These are phyloP conservation scores for Channa argus DNA, from an alignment of 2,113 vertebrate species.

Conservation along the genomic window DNA sequence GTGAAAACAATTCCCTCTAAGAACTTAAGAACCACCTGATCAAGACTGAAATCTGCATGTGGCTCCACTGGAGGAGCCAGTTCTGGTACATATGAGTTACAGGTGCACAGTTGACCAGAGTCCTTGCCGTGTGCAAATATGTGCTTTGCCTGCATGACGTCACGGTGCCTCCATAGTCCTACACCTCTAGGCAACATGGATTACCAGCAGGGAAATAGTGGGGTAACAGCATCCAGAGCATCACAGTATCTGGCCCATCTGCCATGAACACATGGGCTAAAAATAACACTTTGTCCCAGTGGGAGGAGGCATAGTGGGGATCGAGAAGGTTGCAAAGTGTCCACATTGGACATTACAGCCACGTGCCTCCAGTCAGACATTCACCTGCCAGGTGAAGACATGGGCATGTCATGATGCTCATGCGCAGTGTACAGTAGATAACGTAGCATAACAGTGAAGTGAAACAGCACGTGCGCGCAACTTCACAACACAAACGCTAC, in stretches of 20 bases:
- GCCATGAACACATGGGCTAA: conserved; percentile 81
- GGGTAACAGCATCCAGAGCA: conserved; percentile 70
- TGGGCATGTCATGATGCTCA: conserved; percentile 2
- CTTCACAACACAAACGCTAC: conserved; percentile 27
- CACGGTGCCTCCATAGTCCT: conserved; percentile 33
- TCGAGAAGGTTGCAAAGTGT: conserved; percentile 51
- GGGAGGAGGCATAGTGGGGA: conserved; percentile 58
- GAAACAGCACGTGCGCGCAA: neutral
- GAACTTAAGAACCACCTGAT: conserved; percentile 7
- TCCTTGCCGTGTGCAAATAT: conserved; percentile 17
- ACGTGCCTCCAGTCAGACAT: conserved; percentile 11
- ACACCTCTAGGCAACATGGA: conserved; percentile 58
- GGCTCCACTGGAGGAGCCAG: conserved; percentile 6
- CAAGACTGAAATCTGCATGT: conserved; percentile 6
- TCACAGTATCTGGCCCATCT: conserved; percentile 66
- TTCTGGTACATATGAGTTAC: conserved; percentile 36
- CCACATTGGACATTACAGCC: conserved; percentile 42
- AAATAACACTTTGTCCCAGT: conserved; percentile 72
- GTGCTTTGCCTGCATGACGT: conserved; percentile 3
- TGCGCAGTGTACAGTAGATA: conserved; percentile 9
- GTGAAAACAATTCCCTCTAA: conserved; percentile 4
- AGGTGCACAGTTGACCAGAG: conserved; percentile 25
- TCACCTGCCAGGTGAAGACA: conserved; percentile 51
- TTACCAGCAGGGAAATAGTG: conserved; percentile 54
- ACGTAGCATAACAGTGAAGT: neutral